Base-by-base conservation (phyloP, 2,888 invertebrate genomes). In the Drosophila testacea region DNA sequence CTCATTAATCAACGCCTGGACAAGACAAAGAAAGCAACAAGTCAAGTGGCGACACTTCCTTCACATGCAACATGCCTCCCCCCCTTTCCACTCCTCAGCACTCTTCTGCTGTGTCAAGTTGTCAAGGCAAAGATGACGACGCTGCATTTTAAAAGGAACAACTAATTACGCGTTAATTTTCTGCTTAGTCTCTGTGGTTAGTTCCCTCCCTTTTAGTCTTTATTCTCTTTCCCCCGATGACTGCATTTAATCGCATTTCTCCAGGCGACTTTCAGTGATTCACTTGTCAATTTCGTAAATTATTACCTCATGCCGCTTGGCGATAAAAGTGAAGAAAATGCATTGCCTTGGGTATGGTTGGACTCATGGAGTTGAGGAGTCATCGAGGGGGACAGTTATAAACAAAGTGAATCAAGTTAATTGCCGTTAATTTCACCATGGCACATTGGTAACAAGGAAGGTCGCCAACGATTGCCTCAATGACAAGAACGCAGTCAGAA, bases 111-210 rank as follows among this genome's bases (percentile, higher is more conserved):
- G 4, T 38, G 32, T 10, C 34, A 10, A 28, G 11, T 42, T 22
- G 60, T 13, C 52, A 10, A 16, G 52, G 32, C 30, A 46, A 32
- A 46, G 82, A 77, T 88, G 85, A 83, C 69, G 77, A 70, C 70
- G 84, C 81, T 77, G 57, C 72, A 68, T 66, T 81, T 79, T 27
- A 82, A 66, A 67, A 59, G 83, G 80, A 83, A 88, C 87, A 83
- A 76, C 89, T 89, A 89, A 89, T 89, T 89, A 84, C 84, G 87
- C 84, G 74, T 87, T 89, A 87, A 87, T 89, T 89, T 83, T 71
- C 80, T 72, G 77, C 73, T 83, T 59, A 76, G 62, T 76, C 70
- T 69, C 38, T 46, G 50, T 46, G 46, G 30, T 41, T 56, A 41
- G n/a, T 50, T 11, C 34, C 13, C 3, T 6, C 28, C 42, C 60